phyloP scores from a whole-genome alignment of 2,888 invertebrate species.

The Polylopha cassiicola region DNA sequence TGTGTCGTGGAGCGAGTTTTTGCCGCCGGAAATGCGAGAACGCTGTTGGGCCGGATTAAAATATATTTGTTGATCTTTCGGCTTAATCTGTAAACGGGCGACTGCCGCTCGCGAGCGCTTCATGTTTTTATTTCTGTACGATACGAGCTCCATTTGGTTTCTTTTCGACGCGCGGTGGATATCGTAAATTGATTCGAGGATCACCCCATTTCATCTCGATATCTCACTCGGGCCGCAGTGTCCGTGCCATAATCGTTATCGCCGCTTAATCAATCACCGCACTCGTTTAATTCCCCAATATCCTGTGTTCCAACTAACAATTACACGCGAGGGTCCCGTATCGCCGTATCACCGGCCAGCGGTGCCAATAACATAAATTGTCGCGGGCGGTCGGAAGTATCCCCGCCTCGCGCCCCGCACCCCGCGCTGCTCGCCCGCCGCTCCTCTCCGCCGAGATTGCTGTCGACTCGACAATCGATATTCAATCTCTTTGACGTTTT shows the following conservation, averaged over 20 bases:
- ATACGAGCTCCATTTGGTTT: slow-evolving; percentile 44
- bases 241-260: slow-evolving; percentile 59
- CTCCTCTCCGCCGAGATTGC: slow-evolving; percentile 50
- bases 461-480: slow-evolving; percentile 73
- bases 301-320: slow-evolving; percentile 73
- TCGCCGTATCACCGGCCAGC: slow-evolving; percentile 52
- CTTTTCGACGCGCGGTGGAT: slow-evolving; percentile 36
- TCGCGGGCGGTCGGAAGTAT: slow-evolving; percentile 65
- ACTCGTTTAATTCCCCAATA: slow-evolving; percentile 72
- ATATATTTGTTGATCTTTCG: slow-evolving; percentile 72
- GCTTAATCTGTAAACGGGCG: slow-evolving; percentile 60
- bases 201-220: slow-evolving; percentile 32
- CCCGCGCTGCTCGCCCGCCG: slow-evolving; percentile 28
- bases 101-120: slow-evolving; percentile 39
- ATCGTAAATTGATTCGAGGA: slow-evolving; percentile 40
- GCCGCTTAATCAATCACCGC: slow-evolving; percentile 69
- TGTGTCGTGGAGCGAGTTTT: slow-evolving; percentile 65
- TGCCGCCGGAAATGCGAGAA: slow-evolving; percentile 72
- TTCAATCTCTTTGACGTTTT: slow-evolving; percentile 75
- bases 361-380: slow-evolving; percentile 74
- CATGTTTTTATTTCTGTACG: slow-evolving; percentile 44
- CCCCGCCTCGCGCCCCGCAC: slow-evolving; percentile 29
- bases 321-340: slow-evolving; percentile 71
- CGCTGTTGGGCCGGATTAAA: slow-evolving; percentile 68
- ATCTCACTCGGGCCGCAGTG: slow-evolving; percentile 53